Percentiles rank a stretch among this genome's conserved stretches.
These are phyloP conservation scores for Caranx ignobilis DNA, from an alignment of 2,113 vertebrate species.

Conservation along the genomic window DNA sequence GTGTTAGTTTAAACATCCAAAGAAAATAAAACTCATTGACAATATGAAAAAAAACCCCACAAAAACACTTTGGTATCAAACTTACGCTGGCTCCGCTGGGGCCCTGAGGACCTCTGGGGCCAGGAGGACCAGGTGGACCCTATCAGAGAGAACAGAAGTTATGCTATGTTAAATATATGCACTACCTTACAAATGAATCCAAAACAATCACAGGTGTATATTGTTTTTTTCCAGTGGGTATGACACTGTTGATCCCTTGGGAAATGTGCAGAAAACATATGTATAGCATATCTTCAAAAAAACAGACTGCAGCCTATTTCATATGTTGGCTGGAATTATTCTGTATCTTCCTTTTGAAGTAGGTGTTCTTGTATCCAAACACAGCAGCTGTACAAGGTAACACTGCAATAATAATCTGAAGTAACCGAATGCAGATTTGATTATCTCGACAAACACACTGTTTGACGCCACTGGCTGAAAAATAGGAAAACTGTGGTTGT, in stretches of 20 bases:
- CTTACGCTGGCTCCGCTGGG: constrained; percentile 94
- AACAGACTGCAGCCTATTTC: not conserved
- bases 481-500: not conserved
- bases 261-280: not conserved
- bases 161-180: not conserved
- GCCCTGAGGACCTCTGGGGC: constrained; percentile 96
- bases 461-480: not conserved
- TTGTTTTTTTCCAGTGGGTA: not conserved
- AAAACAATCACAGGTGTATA: not conserved
- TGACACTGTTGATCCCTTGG: not conserved
- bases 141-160: constrained; percentile 58
- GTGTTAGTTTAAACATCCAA: not conserved
- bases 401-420: not conserved
- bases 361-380: not conserved
- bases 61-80: constrained; percentile 22
- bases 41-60: not conserved
- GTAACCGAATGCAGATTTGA: not conserved
- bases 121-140: constrained; percentile 97
- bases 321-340: not conserved
- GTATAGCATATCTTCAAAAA: not conserved
- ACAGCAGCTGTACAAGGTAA: not conserved
- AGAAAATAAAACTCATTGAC: not conserved
- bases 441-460: not conserved
- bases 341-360: not conserved
- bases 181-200: not conserved